These are phyloP conservation scores for Kryptolebias ocellatus DNA, from an alignment of 2,797 vertebrate genomes.

Conservation along the genomic window DNA sequence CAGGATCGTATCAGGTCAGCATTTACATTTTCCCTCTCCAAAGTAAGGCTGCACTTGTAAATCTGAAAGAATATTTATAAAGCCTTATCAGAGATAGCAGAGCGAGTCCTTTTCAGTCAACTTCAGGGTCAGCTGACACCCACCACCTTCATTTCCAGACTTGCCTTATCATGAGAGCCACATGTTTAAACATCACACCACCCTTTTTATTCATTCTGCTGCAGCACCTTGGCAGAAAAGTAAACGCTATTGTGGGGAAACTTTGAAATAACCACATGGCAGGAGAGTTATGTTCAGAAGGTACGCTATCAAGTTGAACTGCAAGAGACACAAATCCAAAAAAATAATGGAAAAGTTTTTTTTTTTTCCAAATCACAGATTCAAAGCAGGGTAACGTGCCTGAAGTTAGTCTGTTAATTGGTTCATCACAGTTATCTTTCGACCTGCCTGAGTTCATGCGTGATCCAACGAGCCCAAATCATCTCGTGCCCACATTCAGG, in stretches of 20 bases:
- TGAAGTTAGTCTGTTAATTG: constrained; percentile 62
- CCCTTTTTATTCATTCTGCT: constrained; percentile 26
- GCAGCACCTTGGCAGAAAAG: not conserved
- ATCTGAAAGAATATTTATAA: constrained; percentile 48
- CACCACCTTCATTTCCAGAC: constrained; percentile 40
- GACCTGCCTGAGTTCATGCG: constrained; percentile 51
- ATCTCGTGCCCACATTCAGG: constrained; percentile 52
- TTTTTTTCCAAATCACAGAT: constrained; percentile 44
- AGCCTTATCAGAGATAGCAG: constrained; percentile 44
- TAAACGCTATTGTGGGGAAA: constrained; percentile 10
- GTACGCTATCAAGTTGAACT: constrained; percentile 6
- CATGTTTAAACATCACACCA: constrained; percentile 12
- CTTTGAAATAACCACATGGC: not conserved
- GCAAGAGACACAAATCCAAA: not conserved
- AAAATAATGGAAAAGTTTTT: not conserved
- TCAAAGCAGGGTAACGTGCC: constrained; percentile 42
- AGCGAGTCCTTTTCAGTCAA: constrained; percentile 45
- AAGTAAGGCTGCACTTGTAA: constrained; percentile 47
- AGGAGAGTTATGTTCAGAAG: not conserved
- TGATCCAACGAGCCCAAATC: constrained; percentile 63
- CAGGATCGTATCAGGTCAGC: constrained; percentile 29
- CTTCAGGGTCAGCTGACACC: constrained; percentile 50
- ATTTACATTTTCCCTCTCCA: constrained; percentile 28
- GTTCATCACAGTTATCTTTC: constrained; percentile 69
- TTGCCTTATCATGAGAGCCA: constrained; percentile 35